Evolutionary conservation across 1,140 invertebrate species (phyloP).

Genomic region (Hormaphis cornu): DNA sequence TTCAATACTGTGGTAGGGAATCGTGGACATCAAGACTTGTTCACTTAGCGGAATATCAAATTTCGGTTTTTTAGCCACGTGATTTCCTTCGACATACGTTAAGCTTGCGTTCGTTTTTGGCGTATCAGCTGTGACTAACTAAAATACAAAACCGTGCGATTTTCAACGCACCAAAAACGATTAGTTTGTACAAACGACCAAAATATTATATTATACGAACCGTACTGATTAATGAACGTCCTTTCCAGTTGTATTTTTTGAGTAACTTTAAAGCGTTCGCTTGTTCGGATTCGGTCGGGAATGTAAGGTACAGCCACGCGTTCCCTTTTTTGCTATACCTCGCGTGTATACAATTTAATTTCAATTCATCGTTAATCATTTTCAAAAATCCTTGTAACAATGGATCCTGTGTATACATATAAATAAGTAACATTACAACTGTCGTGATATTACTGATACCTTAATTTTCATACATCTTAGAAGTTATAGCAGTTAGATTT

Average conservation of each 20-base stretch:
- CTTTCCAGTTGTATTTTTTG: slow-evolving; percentile 66
- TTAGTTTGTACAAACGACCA: background rate
- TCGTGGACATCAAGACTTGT: slow-evolving; percentile 37
- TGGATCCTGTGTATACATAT: no score
- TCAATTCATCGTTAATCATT: slow-evolving; percentile 36
- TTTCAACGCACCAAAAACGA: background rate
- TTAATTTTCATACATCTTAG: background rate
- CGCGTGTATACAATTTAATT: slow-evolving; percentile 37
- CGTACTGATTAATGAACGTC: slow-evolving; percentile 43
- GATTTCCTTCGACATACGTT: slow-evolving; percentile 23
- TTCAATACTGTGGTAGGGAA: slow-evolving; percentile 36
- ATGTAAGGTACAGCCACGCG: slow-evolving; percentile 64
- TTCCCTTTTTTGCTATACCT: slow-evolving; percentile 39
- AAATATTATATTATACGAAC: slow-evolving; percentile 31
- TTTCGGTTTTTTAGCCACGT: slow-evolving; percentile 33
- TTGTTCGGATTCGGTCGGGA: slow-evolving; percentile 58
- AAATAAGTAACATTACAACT: background rate
- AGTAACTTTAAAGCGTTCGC: slow-evolving; percentile 59
- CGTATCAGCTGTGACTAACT: slow-evolving; percentile 37
- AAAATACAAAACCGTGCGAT: background rate
- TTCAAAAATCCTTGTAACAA: slow-evolving; percentile 38
- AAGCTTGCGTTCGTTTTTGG: slow-evolving; percentile 32
- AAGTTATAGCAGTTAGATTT: no score
- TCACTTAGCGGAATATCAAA: slow-evolving; percentile 36
- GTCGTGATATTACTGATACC: background rate